phyloP scores from a whole-genome alignment of 2,888 invertebrate species.

The Cheilosia pagana region DNA sequence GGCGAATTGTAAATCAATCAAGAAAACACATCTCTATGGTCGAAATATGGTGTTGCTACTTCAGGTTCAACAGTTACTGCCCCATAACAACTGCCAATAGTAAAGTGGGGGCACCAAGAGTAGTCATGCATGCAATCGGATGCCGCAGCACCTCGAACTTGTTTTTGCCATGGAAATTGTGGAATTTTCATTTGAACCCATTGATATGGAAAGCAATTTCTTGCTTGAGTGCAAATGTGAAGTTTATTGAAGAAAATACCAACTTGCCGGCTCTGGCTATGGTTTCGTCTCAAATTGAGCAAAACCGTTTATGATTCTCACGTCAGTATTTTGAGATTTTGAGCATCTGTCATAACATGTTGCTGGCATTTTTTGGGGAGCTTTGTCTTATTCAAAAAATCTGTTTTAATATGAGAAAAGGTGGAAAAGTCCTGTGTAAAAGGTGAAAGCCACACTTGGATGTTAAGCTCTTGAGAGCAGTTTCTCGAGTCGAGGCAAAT shows the following conservation, averaged over 20 bases:
- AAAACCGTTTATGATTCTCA: no score
- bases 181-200: conserved; percentile 5
- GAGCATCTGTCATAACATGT: no score
- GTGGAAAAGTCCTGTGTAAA: no score
- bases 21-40: conserved; percentile 19
- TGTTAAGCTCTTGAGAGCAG: no score
- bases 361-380: no score
- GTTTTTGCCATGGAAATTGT: not conserved
- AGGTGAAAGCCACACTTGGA: no score
- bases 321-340: no score
- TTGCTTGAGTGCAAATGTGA: conserved; percentile 14
- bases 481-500: no score
- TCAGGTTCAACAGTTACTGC: conserved; percentile 3
- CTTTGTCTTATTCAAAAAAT: no score
- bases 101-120: not conserved
- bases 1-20: conserved; percentile 27
- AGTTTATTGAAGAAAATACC: not conserved
- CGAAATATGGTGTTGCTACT: not conserved
- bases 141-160: not conserved
- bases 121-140: conserved; percentile 14
- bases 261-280: no score
- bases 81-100: not conserved
- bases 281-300: no score
- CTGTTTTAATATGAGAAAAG: no score
- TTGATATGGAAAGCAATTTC: conserved; percentile 38